A percentile compares a stretch with the other conserved stretches of the same genome.
phyloP scores from a whole-genome alignment of 2,888 invertebrate genomes.

The Dugesia japonica region DNA sequence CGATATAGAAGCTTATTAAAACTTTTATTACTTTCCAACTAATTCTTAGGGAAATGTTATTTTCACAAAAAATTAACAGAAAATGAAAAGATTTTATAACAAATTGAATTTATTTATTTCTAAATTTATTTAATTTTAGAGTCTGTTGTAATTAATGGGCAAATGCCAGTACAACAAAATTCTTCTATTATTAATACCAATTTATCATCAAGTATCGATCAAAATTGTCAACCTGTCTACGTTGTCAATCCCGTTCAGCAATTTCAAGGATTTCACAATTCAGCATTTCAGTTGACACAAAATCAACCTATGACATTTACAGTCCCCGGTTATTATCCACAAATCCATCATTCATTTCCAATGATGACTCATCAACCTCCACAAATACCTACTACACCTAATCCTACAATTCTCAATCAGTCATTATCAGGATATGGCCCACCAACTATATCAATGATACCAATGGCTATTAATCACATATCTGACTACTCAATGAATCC shows the following conservation, averaged over 20 bases:
- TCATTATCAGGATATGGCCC: neutral
- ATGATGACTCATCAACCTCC: neutral
- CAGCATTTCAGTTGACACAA: neutral
- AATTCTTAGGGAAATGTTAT: too few species aligned
- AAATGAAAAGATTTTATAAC: too few species aligned
- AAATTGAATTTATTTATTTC: too few species aligned
- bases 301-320: neutral
- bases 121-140: too few species aligned
- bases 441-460: neutral
- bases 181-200: neutral
- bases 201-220: too few species aligned
- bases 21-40: too few species aligned
- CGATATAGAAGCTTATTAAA: too few species aligned
- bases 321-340: neutral
- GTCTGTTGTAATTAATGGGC: neutral
- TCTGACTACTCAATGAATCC: neutral
- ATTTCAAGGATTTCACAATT: neutral
- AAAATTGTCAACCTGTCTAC: neutral
- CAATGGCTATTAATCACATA: neutral
- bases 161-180: neutral
- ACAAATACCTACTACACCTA: neutral
- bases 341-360: neutral
- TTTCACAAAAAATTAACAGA: too few species aligned
- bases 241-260: neutral
- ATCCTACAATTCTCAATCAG: neutral